Conservation (phyloP, 2,797 vertebrate genomes). For the Balearica regulorum region DNA sequence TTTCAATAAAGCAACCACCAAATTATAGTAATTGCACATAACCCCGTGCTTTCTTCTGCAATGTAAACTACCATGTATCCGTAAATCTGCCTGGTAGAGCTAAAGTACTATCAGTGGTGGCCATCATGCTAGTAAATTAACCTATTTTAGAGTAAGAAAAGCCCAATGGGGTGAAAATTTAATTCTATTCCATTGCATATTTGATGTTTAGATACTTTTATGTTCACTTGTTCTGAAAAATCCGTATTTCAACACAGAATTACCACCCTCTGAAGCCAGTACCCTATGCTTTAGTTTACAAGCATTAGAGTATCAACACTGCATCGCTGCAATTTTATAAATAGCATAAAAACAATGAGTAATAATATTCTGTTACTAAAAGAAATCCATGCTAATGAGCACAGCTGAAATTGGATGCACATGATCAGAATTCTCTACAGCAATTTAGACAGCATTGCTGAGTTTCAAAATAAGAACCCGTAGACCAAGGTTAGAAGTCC, state of each 20-base stretch:
- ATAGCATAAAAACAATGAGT: slow-evolving; percentile 28
- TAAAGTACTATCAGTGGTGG: background rate
- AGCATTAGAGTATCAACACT: background rate
- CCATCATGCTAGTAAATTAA: background rate
- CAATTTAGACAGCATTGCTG: background rate
- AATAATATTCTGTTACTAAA: slow-evolving; percentile 26
- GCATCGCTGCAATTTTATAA: slow-evolving; percentile 4
- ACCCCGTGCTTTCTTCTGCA: background rate
- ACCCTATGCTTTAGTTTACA: background rate
- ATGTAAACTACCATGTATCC: background rate
- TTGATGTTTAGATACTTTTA: background rate
- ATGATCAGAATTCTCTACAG: background rate
- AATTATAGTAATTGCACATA: background rate
- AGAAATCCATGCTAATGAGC: slow-evolving; percentile 37
- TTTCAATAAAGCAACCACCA: background rate
- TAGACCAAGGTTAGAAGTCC: background rate
- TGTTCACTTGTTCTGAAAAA: background rate
- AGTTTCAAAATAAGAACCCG: background rate
- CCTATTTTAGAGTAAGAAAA: background rate
- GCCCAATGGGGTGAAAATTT: background rate
- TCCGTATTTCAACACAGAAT: background rate
- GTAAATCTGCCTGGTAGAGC: background rate
- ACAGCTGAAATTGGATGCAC: slow-evolving; percentile 44
- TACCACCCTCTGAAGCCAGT: background rate
- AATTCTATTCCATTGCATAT: background rate